Base-by-base conservation (phyloP, 2,888 invertebrate species). In the Ferdinandea cuprea region DNA sequence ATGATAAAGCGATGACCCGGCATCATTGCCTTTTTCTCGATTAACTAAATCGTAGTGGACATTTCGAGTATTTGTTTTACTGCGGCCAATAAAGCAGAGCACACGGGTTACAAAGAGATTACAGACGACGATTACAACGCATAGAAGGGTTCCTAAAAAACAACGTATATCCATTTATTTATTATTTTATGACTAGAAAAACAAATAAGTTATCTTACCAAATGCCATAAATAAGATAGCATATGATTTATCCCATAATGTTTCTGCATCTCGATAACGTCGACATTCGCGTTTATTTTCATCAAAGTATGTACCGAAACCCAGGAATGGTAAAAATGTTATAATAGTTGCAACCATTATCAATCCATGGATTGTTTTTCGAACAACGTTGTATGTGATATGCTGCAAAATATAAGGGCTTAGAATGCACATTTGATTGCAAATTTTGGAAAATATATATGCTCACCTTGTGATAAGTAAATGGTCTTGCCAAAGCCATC, bases 401-500 rank as follows among this genome's bases (percentile, higher is more conserved):
- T 95, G 94, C 96, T 96, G 92, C 54, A 92, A 92, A 44, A 44
- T 15, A 15, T 15, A 2, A 0, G 13, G 15, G 1, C 7, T 40
- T 7, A 5, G 86, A 85, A 9, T 21, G 21, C 13, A 8, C 2
- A 15, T 21, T n/a, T n/a, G n/a, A n/a, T n/a, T n/a, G n/a, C n/a
- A n/a, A n/a, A n/a, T n/a, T n/a, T n/a, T n/a, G 1, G 3, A 19
- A 13, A n/a, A 8, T 11, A 6, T 1, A 19, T 13, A 30, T 42
- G 19, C 86, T 63, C 72, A 97, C 97, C 95, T 96, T 96, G 90
- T 96, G 96, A 90, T 97, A 97, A 87, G 95, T 92, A 91, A 97
- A 97, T 40, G 97, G 97, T 86, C 95, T 92, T 9, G 97, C 96
- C 86, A 97, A 93, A 19, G 97, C 97, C 88, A 97, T 92, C 94